Percentiles rank a stretch among this genome's conserved stretches.
These are phyloP conservation scores for Diceros bicornis DNA, from an alignment of 2,797 vertebrate species.

Conservation along the genomic window DNA sequence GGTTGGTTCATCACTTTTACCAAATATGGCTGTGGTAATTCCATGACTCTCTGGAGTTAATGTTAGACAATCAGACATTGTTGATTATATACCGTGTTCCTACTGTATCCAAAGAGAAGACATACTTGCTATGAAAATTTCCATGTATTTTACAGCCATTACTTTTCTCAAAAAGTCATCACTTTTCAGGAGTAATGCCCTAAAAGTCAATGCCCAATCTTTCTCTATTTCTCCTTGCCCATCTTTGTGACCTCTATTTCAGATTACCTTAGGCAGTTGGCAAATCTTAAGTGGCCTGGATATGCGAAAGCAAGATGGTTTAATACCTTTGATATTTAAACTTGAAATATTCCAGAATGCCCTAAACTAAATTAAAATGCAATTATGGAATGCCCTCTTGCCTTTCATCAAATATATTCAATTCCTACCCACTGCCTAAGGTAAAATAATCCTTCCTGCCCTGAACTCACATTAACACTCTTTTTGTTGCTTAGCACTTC, in stretches of 20 bases:
- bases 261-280: background rate
- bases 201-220: background rate
- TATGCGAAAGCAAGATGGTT: conserved; percentile 55
- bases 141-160: background rate
- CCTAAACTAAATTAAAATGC: conserved; percentile 12
- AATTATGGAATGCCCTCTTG: background rate
- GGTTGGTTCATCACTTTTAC: conserved; percentile 20
- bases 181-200: background rate
- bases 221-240: background rate
- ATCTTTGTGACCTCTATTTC: background rate
- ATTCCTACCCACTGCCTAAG: background rate
- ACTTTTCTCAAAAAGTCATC: background rate
- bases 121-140: background rate
- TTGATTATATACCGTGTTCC: background rate
- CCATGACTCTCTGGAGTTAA: conserved; percentile 60
- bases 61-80: conserved; percentile 3
- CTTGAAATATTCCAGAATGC: background rate
- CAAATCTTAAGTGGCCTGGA: background rate
- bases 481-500: conserved; percentile 42
- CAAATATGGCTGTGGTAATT: background rate
- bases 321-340: background rate
- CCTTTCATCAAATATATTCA: background rate
- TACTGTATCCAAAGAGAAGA: conserved; percentile 10
- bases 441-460: conserved; percentile 29
- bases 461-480: conserved; percentile 15